Conservation (phyloP, 2,113 vertebrate genomes). For the Oophaga pumilio region DNA sequence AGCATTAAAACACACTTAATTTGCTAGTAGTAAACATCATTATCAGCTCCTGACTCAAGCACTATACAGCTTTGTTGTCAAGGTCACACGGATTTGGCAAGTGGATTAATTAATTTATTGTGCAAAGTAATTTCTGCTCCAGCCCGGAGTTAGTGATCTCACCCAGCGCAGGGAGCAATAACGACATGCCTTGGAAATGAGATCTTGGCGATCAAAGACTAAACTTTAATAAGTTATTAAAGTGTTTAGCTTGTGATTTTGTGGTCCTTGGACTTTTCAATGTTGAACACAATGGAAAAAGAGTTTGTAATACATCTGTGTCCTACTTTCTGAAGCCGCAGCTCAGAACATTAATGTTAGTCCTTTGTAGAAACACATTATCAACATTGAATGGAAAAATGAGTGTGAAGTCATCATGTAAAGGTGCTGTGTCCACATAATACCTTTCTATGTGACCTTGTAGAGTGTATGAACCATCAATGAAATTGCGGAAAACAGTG, state of each 20-base stretch:
- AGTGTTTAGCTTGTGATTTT: not conserved
- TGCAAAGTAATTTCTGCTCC: conserved; percentile 48
- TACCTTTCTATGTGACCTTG: not conserved
- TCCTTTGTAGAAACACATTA: not conserved
- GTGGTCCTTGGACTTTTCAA: not conserved
- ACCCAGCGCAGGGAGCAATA: conserved; percentile 18
- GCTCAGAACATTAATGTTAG: not conserved
- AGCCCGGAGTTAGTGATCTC: conserved; percentile 35
- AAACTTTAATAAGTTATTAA: conserved; percentile 32
- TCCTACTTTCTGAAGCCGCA: not conserved
- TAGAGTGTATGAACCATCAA: too few species aligned
- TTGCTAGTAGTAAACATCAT: conserved; percentile 17
- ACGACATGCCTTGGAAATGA: conserved; percentile 28
- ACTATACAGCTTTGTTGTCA: conserved; percentile 37
- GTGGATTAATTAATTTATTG: conserved; percentile 52
- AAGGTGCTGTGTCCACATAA: not conserved
- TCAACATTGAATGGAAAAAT: not conserved
- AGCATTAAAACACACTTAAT: not conserved
- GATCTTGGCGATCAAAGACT: conserved; percentile 21
- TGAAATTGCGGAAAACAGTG: not conserved
- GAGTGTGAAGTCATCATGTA: not conserved
- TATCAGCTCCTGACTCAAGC: conserved; percentile 1
- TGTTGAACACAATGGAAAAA: not conserved
- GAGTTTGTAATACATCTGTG: not conserved
- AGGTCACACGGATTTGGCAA: conserved; percentile 46